phyloP scores from a whole-genome alignment of 2,888 invertebrate genomes.

The Melinaea marsaeus region DNA sequence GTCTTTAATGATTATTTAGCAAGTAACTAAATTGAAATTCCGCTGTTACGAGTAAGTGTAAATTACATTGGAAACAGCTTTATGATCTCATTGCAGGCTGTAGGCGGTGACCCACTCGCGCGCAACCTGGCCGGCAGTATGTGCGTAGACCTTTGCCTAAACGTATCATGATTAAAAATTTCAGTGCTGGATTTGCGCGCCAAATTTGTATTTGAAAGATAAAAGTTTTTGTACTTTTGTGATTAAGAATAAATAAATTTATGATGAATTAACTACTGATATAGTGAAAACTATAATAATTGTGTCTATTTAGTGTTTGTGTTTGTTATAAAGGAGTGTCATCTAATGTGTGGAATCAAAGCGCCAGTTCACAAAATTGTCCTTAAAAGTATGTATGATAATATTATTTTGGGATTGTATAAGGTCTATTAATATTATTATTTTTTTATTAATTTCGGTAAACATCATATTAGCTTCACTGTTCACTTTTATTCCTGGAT shows the following conservation, averaged over 20 bases:
- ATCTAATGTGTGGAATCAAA: constrained; percentile 47
- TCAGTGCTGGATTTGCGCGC: constrained; percentile 37
- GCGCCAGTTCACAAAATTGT: constrained; percentile 36
- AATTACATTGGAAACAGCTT: constrained; percentile 62
- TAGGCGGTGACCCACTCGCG: constrained; percentile 67
- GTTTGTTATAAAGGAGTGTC: constrained; percentile 25
- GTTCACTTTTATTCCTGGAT: too few species aligned
- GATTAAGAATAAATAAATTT: background rate
- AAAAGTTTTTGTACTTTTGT: background rate
- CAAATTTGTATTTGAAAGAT: constrained; percentile 18
- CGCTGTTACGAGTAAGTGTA: constrained; percentile 50
- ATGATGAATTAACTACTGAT: constrained; percentile 18
- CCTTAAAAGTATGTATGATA: constrained; percentile 45
- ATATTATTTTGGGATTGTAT: background rate
- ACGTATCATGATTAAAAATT: constrained; percentile 35
- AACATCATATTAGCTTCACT: too few species aligned
- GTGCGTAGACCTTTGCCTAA: constrained; percentile 48
- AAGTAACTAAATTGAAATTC: constrained; percentile 32
- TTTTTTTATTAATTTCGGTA: too few species aligned
- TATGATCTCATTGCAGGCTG: constrained; percentile 69
- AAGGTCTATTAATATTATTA: too few species aligned
- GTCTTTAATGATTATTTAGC: constrained; percentile 31
- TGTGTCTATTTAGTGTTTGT: constrained; percentile 17
- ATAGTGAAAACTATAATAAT: constrained; percentile 7
- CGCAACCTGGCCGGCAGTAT: constrained; percentile 51